A percentile compares a stretch with the other conserved stretches of the same genome.
These are phyloP conservation scores for Avahi laniger DNA, from an alignment of 2,797 vertebrate genomes.

Conservation along the genomic window DNA sequence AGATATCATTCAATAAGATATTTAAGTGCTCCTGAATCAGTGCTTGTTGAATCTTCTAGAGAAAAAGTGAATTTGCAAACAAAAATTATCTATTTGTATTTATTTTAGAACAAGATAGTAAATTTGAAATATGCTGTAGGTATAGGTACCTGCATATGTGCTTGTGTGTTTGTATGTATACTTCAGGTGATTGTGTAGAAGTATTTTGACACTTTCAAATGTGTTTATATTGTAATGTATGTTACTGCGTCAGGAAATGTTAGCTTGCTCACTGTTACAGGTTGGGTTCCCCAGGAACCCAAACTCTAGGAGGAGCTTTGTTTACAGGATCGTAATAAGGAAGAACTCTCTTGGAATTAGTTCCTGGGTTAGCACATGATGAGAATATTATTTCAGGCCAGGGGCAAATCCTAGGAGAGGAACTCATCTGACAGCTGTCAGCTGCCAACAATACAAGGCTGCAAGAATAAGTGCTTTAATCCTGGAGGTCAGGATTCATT, in stretches of 20 bases:
- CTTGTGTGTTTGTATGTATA: background rate
- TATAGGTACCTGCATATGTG: background rate
- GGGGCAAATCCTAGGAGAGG: background rate
- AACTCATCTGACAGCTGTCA: background rate
- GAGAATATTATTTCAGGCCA: background rate
- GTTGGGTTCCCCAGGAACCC: background rate
- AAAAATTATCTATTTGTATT: background rate
- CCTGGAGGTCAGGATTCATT: background rate
- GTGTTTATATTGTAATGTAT: background rate
- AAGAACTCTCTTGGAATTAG: background rate
- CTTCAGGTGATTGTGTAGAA: background rate
- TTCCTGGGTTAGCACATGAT: background rate
- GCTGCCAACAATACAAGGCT: background rate
- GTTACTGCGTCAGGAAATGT: background rate
- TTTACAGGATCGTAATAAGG: background rate
- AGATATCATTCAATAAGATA: background rate
- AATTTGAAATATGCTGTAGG: background rate
- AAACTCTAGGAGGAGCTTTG: background rate
- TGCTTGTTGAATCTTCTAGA: background rate
- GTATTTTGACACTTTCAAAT: background rate
- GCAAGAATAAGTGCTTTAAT: background rate
- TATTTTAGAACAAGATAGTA: background rate
- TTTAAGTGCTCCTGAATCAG: background rate
- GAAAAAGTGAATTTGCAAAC: background rate
- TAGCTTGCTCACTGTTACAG: background rate